A percentile compares a stretch with the other conserved stretches of the same genome.
Conservation (phyloP, 1,140 invertebrate species). For the Amphibalanus amphitrite region DNA sequence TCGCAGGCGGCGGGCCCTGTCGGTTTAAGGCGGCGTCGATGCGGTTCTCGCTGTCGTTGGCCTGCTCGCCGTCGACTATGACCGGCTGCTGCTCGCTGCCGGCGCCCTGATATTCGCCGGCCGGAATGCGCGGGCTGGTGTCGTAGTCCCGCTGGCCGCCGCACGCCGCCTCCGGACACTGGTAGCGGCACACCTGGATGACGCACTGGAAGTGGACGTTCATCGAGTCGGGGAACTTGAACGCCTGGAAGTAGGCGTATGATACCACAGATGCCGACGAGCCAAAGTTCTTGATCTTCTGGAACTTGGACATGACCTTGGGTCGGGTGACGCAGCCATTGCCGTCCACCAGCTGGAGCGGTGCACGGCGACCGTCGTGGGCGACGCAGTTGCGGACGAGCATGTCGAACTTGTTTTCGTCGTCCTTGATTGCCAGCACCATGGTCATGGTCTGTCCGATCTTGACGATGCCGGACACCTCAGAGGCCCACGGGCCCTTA, state of each 20-base stretch:
- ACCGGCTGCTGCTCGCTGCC: constrained; percentile 3
- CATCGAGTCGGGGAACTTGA: constrained; percentile 94
- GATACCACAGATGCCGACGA: constrained; percentile 80
- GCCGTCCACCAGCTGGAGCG: constrained; percentile 80
- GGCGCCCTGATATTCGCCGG: background rate
- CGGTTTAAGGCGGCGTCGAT: background rate
- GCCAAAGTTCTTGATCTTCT: constrained; percentile 90
- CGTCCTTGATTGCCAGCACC: constrained; percentile 85
- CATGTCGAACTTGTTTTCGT: constrained; percentile 92
- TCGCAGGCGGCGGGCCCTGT: too few species aligned
- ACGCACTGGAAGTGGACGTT: constrained; percentile 94
- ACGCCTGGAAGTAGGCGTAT: constrained; percentile 82
- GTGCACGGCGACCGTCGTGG: constrained; percentile 69
- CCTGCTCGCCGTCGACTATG: background rate
- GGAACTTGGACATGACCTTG: constrained; percentile 84
- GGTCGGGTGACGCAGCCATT: constrained; percentile 78
- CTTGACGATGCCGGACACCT: constrained; percentile 85
- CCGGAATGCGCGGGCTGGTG: constrained; percentile 2
- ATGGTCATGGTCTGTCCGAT: constrained; percentile 93
- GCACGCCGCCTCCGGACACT: constrained; percentile 80
- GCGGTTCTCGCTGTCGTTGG: background rate
- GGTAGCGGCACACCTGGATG: constrained; percentile 82
- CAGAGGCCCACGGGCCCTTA: constrained; percentile 83
- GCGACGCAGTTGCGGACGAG: constrained; percentile 82
- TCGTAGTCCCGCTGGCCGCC: constrained; percentile 28